These are phyloP conservation scores for Sebastes itinus DNA, from an alignment of 2,797 vertebrate species.

Conservation along the genomic window DNA sequence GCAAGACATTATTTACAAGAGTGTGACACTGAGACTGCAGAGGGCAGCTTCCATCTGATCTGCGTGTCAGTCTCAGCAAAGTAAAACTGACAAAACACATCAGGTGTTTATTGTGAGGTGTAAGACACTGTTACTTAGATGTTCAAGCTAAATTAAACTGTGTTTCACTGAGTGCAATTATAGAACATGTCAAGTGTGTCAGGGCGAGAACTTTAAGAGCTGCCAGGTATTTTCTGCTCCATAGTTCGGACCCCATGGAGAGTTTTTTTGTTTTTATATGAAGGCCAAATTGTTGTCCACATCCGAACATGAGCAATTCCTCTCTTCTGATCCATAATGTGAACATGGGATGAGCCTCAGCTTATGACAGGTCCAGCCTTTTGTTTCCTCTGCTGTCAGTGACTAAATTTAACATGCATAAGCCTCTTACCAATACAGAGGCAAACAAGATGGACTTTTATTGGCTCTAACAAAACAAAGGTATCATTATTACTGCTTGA, in stretches of 20 bases:
- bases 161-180: constrained; percentile 38
- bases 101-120: constrained; percentile 3
- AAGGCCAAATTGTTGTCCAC: background rate
- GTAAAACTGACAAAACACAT: background rate
- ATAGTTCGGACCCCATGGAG: background rate
- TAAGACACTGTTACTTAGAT: constrained; percentile 2
- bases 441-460: constrained; percentile 58
- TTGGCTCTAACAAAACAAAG: constrained; percentile 62
- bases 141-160: constrained; percentile 26
- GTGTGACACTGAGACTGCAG: constrained; percentile 6
- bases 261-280: constrained; percentile 18
- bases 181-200: constrained; percentile 23
- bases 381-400: constrained; percentile 49
- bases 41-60: constrained; percentile 1
- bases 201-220: background rate
- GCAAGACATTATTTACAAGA: background rate
- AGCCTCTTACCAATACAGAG: constrained; percentile 66
- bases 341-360: constrained; percentile 50
- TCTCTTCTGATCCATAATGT: constrained; percentile 16
- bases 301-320: constrained; percentile 11
- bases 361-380: constrained; percentile 56
- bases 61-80: background rate
- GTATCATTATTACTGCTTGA: constrained; percentile 65
- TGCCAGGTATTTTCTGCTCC: background rate
- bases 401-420: constrained; percentile 65